phyloP scores from a whole-genome alignment of 2,113 vertebrate genomes.

The Myotis brandtii region DNA sequence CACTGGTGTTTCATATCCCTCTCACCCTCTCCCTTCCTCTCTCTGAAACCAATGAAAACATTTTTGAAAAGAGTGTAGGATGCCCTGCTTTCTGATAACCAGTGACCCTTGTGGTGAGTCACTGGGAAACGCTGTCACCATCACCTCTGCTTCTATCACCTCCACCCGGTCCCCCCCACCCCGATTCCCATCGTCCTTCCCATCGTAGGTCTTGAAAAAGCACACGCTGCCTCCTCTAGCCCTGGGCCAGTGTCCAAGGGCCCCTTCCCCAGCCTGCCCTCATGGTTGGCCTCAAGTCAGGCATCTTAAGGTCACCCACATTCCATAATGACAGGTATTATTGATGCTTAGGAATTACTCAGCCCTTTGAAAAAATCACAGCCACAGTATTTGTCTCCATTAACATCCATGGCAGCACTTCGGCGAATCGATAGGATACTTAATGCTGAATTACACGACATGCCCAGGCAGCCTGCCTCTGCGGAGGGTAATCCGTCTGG shows the following conservation, averaged over 20 bases:
- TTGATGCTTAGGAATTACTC: constrained; percentile 73
- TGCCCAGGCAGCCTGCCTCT: constrained; percentile 57
- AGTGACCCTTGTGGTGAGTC: not conserved
- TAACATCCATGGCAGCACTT: constrained; percentile 76
- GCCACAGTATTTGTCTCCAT: constrained; percentile 74
- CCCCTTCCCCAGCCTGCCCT: not conserved
- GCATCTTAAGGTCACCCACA: constrained; percentile 27
- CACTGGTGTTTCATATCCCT: too few relatives aligned
- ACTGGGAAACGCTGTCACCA: not conserved
- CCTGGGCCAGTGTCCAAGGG: not conserved
- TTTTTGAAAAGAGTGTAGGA: too few relatives aligned
- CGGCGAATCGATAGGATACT: constrained; percentile 80
- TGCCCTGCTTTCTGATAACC: not conserved
- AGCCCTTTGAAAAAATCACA: constrained; percentile 79
- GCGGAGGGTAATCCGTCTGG: constrained; percentile 28
- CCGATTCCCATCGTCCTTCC: not conserved
- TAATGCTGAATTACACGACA: constrained; percentile 77
- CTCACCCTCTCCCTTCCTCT: too few relatives aligned
- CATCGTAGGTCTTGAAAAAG: not conserved
- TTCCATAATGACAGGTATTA: constrained; percentile 65
- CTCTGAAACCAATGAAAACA: too few relatives aligned
- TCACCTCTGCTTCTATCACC: not conserved
- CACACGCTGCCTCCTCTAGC: not conserved
- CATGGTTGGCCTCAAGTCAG: constrained; percentile 30
- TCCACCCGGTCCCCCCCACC: not conserved